Evolutionary conservation across 2,797 vertebrate species (phyloP).

Genomic region (Molossus alvarezi): DNA sequence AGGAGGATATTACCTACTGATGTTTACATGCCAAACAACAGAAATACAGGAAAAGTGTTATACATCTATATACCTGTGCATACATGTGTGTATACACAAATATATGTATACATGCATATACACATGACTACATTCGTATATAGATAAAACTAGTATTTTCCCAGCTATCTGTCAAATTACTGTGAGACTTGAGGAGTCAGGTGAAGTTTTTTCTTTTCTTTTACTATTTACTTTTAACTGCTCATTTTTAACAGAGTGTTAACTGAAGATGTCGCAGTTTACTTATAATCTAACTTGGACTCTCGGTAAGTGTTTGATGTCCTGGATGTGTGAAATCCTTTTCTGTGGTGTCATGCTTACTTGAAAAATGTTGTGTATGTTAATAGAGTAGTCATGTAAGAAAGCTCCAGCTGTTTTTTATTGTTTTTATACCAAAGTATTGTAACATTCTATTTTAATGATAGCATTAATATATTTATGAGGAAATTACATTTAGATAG

Average conservation of each 20-base stretch:
- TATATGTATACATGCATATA: not conserved
- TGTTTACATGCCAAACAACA: not conserved
- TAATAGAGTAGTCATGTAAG: not conserved
- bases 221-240: not conserved
- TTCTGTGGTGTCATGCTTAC: not conserved
- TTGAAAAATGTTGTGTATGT: not conserved
- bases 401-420: not conserved
- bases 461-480: not conserved
- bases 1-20: not conserved
- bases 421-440: not conserved
- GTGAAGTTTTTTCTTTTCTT: not conserved
- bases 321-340: constrained; percentile 15
- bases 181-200: not conserved
- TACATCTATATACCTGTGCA: not conserved
- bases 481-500: not conserved
- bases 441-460: not conserved
- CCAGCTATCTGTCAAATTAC: not conserved
- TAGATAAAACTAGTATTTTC: not conserved
- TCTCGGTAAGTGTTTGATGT: not conserved
- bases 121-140: not conserved
- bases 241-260: constrained; percentile 2
- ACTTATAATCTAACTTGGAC: not conserved
- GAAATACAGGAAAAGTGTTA: not conserved
- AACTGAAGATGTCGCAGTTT: not conserved
- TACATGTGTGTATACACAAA: not conserved